Percentiles rank a stretch among this genome's conserved stretches.
These are phyloP conservation scores for Lampris incognitus DNA, from an alignment of 2,113 vertebrate species.

Conservation along the genomic window DNA sequence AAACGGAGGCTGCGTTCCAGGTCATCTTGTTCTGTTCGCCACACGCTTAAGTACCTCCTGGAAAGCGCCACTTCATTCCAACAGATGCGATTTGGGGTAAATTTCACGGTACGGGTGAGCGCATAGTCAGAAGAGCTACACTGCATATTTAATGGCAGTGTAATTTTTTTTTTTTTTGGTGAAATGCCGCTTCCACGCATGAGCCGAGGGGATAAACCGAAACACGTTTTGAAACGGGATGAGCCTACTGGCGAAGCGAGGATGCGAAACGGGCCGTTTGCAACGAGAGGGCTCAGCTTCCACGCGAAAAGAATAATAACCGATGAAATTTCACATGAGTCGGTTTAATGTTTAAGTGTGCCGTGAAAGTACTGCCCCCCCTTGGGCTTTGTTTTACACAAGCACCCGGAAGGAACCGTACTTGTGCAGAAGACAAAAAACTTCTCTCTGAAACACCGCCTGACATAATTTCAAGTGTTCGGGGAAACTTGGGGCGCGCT, in stretches of 20 bases:
- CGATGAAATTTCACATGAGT: too few species aligned
- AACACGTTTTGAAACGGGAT: slow-evolving; percentile 9
- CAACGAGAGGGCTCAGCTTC: too few species aligned
- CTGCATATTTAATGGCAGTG: slow-evolving; percentile 64
- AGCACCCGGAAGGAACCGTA: too few species aligned
- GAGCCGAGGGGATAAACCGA: slow-evolving; percentile 26
- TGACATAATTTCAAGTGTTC: slow-evolving; percentile 42
- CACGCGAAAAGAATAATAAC: too few species aligned
- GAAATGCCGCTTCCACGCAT: slow-evolving; percentile 16
- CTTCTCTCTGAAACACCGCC: too few species aligned
- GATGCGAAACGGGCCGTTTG: too few species aligned
- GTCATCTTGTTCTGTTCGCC: slow-evolving; percentile 17
- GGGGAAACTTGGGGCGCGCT: slow-evolving; percentile 40
- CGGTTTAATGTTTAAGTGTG: too few species aligned
- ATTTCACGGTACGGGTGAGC: slow-evolving; percentile 28
- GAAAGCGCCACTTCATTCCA: slow-evolving; percentile 8
- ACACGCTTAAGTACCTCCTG: slow-evolving; percentile 20
- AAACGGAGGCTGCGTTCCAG: slow-evolving; percentile 18
- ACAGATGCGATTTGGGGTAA: slow-evolving; percentile 18
- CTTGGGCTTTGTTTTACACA: too few species aligned
- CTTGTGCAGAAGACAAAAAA: too few species aligned
- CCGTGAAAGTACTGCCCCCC: too few species aligned
- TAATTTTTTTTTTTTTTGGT: slow-evolving; percentile 32
- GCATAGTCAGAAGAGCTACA: slow-evolving; percentile 35
- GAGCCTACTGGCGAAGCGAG: too few species aligned